A percentile compares a stretch with the other conserved stretches of the same genome.
Conservation (phyloP, 2,888 invertebrate species). For the Lapara coniferarum region DNA sequence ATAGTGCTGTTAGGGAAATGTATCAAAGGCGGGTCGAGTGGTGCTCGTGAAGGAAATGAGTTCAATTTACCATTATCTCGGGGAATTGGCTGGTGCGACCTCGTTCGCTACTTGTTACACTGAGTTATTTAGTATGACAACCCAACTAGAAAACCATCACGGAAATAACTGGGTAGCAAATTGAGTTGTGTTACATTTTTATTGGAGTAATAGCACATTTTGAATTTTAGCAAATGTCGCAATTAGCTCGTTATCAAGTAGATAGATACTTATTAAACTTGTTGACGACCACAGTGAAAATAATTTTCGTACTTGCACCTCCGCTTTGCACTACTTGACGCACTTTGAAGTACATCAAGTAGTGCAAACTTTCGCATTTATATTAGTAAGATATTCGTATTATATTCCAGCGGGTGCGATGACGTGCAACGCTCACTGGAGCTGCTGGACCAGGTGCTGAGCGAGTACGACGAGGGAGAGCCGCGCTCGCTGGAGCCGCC, state of each 20-base stretch:
- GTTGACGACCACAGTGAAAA: too few species aligned
- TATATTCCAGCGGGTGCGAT: conserved; percentile 88
- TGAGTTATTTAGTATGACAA: conserved; percentile 62
- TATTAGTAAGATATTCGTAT: too few species aligned
- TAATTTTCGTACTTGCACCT: too few species aligned
- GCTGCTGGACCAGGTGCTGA: conserved; percentile 93
- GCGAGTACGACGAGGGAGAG: conserved; percentile 93
- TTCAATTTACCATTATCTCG: conserved; percentile 76
- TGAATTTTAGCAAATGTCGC: too few species aligned
- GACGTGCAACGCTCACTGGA: conserved; percentile 95
- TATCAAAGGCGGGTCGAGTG: conserved; percentile 50
- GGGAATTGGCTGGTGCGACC: conserved; percentile 60
- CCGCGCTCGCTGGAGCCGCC: conserved; percentile 78
- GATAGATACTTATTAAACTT: too few species aligned
- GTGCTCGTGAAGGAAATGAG: conserved; percentile 69
- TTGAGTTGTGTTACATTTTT: conserved; percentile 40
- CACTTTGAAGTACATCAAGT: too few species aligned
- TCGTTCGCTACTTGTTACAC: conserved; percentile 56
- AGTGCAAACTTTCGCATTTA: too few species aligned
- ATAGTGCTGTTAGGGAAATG: conserved; percentile 61
- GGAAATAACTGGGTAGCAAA: conserved; percentile 59
- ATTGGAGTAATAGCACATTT: neutral
- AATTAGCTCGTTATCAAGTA: too few species aligned
- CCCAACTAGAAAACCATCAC: conserved; percentile 60
- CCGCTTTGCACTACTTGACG: too few species aligned